A percentile compares a stretch with the other conserved stretches of the same genome.
phyloP scores from a whole-genome alignment of 2,113 vertebrate species.

The Nesogale talazaci region DNA sequence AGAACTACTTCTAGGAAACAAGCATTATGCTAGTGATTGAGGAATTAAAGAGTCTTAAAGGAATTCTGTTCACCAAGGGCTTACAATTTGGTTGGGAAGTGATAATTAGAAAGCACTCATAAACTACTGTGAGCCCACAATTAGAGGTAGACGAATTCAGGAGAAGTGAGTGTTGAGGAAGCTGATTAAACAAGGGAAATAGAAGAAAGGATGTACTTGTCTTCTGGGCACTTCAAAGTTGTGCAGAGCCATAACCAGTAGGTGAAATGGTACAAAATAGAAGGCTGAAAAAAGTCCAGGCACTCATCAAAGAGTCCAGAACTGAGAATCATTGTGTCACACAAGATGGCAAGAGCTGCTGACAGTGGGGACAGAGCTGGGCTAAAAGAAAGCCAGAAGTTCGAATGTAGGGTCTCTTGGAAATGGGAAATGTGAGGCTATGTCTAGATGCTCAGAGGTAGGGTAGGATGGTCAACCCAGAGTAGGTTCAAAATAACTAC shows the following conservation, averaged over 20 bases:
- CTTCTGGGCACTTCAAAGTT: not conserved
- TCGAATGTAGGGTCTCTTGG: not conserved
- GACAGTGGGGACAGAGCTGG: not conserved
- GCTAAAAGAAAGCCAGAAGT: not conserved
- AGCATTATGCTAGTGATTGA: not conserved
- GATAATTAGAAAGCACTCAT: not conserved
- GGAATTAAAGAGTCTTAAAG: not conserved
- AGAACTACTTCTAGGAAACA: not conserved
- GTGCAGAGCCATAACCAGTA: not conserved
- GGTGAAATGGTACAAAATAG: not conserved
- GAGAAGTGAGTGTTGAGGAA: constrained; percentile 45
- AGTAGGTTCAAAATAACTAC: not conserved
- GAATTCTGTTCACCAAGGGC: constrained; percentile 16
- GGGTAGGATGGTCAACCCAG: not conserved
- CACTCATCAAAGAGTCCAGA: not conserved
- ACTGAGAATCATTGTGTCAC: not conserved
- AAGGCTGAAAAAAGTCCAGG: not conserved
- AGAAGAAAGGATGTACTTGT: not conserved
- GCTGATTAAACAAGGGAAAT: not conserved
- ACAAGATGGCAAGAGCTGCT: not conserved
- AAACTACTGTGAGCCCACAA: constrained; percentile 12
- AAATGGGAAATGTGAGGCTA: not conserved
- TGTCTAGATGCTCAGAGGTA: not conserved
- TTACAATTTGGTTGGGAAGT: not conserved
- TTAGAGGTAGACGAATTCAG: constrained; percentile 28